These are phyloP conservation scores for Meteorus colon DNA, from an alignment of 2,888 invertebrate species.

Conservation along the genomic window DNA sequence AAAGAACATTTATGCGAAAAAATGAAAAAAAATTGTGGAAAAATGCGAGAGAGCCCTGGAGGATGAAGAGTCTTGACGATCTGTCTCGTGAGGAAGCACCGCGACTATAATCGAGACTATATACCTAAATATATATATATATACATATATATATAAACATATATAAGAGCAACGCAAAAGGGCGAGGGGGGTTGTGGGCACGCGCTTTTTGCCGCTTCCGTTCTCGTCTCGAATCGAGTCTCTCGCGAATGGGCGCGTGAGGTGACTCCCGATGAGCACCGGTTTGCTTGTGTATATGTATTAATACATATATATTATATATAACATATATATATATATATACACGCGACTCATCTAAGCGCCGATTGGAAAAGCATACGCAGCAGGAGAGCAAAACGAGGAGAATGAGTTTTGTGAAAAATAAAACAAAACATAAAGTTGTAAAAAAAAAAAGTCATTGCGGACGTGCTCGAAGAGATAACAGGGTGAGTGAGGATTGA, in stretches of 20 bases:
- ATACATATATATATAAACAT: slow-evolving; percentile 2
- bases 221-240: slow-evolving; percentile 50
- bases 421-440: slow-evolving; percentile 28
- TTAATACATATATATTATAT: slow-evolving; percentile 10
- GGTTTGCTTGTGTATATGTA: background rate
- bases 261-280: slow-evolving; percentile 40
- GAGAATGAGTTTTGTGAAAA: slow-evolving; percentile 9
- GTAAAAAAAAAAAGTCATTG: slow-evolving; percentile 48
- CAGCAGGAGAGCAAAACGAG: slow-evolving; percentile 23
- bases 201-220: slow-evolving; percentile 53
- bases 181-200: slow-evolving; percentile 26
- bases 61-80: slow-evolving; percentile 23
- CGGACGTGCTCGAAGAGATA: slow-evolving; percentile 52
- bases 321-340: slow-evolving; percentile 1
- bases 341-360: slow-evolving; percentile 28
- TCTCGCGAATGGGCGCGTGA: slow-evolving; percentile 41
- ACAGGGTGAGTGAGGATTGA: slow-evolving; percentile 28
- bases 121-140: slow-evolving; percentile 25
- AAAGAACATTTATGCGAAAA: slow-evolving; percentile 15
- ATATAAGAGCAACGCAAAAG: slow-evolving; percentile 23
- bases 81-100: slow-evolving; percentile 27
- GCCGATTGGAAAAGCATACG: slow-evolving; percentile 42
- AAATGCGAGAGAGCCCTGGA: slow-evolving; percentile 10
- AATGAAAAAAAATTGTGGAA: slow-evolving; percentile 10
- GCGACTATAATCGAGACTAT: slow-evolving; percentile 47